These are phyloP conservation scores for Chelmon rostratus DNA, from an alignment of 2,797 vertebrate genomes.

Conservation along the genomic window DNA sequence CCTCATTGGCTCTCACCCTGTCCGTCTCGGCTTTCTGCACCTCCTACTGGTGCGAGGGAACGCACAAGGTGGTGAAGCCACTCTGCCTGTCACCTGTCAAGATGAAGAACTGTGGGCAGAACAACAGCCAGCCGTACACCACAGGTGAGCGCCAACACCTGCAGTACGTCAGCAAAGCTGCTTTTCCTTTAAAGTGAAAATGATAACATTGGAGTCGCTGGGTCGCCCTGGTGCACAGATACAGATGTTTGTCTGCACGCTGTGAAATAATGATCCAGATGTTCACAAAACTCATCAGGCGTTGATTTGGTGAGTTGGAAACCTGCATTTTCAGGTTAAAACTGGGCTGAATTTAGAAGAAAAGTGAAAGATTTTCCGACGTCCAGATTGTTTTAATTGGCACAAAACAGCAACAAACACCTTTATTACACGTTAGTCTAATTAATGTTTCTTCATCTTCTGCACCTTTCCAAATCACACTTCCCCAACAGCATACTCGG, in stretches of 20 bases:
- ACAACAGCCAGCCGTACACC: conserved; percentile 82
- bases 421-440: too few species aligned
- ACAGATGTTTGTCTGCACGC: background rate
- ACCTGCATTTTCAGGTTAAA: background rate
- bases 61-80: conserved; percentile 88
- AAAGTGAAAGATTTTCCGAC: background rate
- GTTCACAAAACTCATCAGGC: background rate
- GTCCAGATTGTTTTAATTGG: too few species aligned
- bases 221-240: background rate
- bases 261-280: background rate
- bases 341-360: background rate
- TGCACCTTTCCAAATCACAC: too few species aligned
- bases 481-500: too few species aligned
- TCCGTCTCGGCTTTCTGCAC: conserved; percentile 86
- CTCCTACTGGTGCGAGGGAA: conserved; percentile 87
- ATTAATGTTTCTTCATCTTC: too few species aligned
- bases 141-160: conserved; percentile 73
- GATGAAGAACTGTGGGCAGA: conserved; percentile 85
- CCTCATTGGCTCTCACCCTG: conserved; percentile 83
- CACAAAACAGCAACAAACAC: too few species aligned
- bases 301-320: background rate
- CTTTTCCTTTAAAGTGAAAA: background rate
- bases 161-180: too few species aligned
- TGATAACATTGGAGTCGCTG: too few species aligned
- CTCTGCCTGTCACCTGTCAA: conserved; percentile 87